Conservation (phyloP, 2,888 invertebrate species). For the Cremastinae sp. region DNA sequence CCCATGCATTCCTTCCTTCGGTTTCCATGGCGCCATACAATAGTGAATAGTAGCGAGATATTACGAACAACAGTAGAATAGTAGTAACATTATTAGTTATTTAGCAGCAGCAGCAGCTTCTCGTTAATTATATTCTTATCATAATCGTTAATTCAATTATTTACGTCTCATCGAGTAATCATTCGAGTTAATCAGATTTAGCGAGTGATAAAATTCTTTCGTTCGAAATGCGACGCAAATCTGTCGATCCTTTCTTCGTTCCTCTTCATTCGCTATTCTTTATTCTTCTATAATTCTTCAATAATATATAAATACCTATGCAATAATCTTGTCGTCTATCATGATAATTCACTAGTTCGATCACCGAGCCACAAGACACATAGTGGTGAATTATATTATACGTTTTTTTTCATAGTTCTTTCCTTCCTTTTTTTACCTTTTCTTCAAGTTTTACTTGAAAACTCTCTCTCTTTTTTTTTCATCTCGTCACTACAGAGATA, state of each 20-base stretch:
- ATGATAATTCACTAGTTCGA: slow-evolving; percentile 65
- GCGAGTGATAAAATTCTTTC: slow-evolving; percentile 61
- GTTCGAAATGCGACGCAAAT: slow-evolving; percentile 53
- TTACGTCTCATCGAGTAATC: slow-evolving; percentile 1
- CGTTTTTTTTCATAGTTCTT: slow-evolving; percentile 35
- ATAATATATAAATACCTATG: slow-evolving; percentile 62
- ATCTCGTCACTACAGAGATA: background rate
- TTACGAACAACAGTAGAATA: slow-evolving; percentile 52
- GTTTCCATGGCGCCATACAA: slow-evolving; percentile 10
- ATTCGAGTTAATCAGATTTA: slow-evolving; percentile 43
- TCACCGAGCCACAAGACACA: slow-evolving; percentile 70
- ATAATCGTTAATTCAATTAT: background rate
- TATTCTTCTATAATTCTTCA: slow-evolving; percentile 33
- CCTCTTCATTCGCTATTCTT: background rate
- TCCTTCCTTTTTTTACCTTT: slow-evolving; percentile 13
- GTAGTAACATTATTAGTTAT: slow-evolving; percentile 58
- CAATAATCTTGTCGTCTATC: slow-evolving; percentile 59
- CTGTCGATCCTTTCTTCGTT: slow-evolving; percentile 34
- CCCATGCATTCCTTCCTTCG: too few species aligned
- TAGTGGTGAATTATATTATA: slow-evolving; percentile 66
- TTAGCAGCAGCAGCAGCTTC: slow-evolving; percentile 55
- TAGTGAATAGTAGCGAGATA: slow-evolving; percentile 50
- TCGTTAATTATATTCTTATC: slow-evolving; percentile 20
- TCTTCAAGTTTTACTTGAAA: background rate
- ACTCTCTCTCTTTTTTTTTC: slow-evolving; percentile 8